Evolutionary conservation across 2,888 invertebrate genomes (phyloP).

Genomic region (Diarsia brunnea): DNA sequence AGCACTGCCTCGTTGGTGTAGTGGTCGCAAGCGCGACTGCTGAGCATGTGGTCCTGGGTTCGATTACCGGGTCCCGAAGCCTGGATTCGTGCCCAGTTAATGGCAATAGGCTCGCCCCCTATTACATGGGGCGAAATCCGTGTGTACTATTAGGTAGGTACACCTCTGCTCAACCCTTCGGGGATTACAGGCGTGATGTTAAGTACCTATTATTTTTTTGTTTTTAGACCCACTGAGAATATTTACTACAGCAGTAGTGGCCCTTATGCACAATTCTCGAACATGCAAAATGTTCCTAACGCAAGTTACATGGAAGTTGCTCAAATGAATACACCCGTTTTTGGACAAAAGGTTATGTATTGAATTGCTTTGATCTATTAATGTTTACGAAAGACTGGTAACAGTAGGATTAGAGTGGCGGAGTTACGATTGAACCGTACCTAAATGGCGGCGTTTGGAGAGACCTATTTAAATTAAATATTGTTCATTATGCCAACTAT

Average conservation of each 20-base stretch:
- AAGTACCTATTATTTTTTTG: not conserved
- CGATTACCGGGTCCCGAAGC: no score
- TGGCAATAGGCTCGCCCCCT: no score
- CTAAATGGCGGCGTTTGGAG: not conserved
- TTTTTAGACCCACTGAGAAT: conserved; percentile 68
- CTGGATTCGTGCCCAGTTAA: no score
- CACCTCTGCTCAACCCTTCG: no score
- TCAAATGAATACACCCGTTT: conserved; percentile 54
- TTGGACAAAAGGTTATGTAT: conserved; percentile 57
- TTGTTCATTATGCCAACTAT: not conserved
- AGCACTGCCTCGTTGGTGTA: no score
- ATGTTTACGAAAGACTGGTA: not conserved
- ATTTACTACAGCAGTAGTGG: conserved; percentile 71
- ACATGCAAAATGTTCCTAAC: conserved; percentile 59
- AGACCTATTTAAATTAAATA: not conserved
- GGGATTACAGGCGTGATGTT: no score
- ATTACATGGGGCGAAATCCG: no score
- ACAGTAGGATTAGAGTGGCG: not conserved
- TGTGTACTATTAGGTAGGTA: no score
- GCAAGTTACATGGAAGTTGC: conserved; percentile 56
- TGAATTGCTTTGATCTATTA: not conserved
- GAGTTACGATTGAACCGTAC: not conserved
- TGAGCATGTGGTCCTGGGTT: no score
- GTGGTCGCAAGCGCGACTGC: no score
- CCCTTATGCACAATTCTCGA: conserved; percentile 68